phyloP scores from a whole-genome alignment of 2,888 invertebrate species.

The Cheilosia impressa region DNA sequence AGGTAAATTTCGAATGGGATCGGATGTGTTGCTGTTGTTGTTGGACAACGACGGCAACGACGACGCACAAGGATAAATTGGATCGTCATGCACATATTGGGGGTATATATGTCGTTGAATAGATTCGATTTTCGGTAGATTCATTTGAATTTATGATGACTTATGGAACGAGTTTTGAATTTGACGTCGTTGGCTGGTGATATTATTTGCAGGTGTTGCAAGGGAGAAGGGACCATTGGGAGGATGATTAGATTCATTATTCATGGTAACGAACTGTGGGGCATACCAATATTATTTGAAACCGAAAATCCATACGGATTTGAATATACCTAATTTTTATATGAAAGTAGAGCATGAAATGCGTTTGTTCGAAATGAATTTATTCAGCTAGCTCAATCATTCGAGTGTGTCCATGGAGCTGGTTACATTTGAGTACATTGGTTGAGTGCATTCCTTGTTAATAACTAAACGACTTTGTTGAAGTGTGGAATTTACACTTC shows the following conservation, averaged over 20 bases:
- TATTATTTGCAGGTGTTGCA: slow-evolving; percentile 33
- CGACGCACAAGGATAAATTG: slow-evolving; percentile 7
- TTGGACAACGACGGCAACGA: neutral
- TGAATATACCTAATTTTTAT: too few species aligned
- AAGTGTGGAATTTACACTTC: too few species aligned
- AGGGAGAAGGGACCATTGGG: neutral
- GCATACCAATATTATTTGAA: neutral
- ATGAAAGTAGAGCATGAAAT: too few species aligned
- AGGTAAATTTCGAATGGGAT: slow-evolving; percentile 49
- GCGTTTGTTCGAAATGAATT: too few species aligned
- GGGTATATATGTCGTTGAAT: neutral
- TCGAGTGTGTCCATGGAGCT: too few species aligned
- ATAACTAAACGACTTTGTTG: too few species aligned
- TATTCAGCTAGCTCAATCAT: too few species aligned
- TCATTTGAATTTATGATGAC: slow-evolving; percentile 60
- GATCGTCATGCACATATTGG: neutral
- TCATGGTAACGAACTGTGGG: neutral
- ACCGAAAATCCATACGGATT: neutral
- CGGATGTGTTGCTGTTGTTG: neutral
- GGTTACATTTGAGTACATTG: too few species aligned
- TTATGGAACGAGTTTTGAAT: slow-evolving; percentile 59
- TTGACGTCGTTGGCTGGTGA: slow-evolving; percentile 8
- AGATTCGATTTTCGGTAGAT: slow-evolving; percentile 44
- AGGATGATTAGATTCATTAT: neutral
- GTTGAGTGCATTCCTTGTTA: too few species aligned